These are phyloP conservation scores for Lamprotornis superbus DNA, from an alignment of 2,113 vertebrate species.

Conservation along the genomic window DNA sequence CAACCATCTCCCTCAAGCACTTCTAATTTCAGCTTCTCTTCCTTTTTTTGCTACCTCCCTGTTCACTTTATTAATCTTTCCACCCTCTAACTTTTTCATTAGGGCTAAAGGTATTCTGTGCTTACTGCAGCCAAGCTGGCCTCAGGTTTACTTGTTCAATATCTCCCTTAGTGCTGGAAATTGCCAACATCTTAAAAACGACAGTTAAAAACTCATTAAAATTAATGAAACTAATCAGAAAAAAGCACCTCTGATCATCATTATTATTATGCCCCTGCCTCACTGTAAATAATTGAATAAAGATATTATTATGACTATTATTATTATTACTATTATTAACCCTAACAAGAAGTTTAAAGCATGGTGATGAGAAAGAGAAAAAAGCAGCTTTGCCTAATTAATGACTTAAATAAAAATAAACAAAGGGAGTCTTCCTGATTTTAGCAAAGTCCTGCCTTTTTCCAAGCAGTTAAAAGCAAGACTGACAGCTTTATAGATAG, in stretches of 20 bases:
- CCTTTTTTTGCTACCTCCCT: background rate
- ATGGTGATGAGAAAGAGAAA: conserved; percentile 30
- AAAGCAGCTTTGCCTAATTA: conserved; percentile 61
- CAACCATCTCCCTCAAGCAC: background rate
- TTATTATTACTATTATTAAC: conserved; percentile 44
- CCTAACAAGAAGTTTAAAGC: conserved; percentile 33
- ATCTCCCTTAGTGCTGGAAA: background rate
- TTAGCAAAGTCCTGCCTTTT: conserved; percentile 46
- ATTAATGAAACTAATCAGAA: conserved; percentile 22
- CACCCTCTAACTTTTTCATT: background rate
- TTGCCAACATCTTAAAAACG: background rate
- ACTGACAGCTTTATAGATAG: conserved; percentile 51
- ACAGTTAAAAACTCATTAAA: conserved; percentile 9
- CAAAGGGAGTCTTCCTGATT: conserved; percentile 42
- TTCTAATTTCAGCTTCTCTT: background rate
- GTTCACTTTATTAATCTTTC: background rate
- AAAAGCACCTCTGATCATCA: conserved; percentile 8
- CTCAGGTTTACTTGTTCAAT: background rate
- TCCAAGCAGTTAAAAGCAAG: conserved; percentile 47
- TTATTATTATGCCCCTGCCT: background rate
- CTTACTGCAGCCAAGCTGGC: background rate
- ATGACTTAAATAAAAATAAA: conserved; percentile 50
- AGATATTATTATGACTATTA: background rate
- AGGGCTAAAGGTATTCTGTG: background rate
- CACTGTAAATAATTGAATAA: conserved; percentile 22